Conservation (phyloP, 2,113 vertebrate species). For the Gobius niger region DNA sequence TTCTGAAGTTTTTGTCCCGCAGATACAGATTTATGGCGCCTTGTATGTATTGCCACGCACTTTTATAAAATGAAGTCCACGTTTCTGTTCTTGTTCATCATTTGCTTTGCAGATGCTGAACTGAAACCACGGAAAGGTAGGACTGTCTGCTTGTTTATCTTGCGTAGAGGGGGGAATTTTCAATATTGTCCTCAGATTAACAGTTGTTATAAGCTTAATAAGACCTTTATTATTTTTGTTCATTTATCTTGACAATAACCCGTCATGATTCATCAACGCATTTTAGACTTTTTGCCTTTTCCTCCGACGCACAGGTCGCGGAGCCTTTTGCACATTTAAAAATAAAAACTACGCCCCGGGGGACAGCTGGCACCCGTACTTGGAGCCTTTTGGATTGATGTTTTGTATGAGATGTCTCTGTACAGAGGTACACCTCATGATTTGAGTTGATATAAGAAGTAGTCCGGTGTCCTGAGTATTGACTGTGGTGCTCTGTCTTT, state of each 20-base stretch:
- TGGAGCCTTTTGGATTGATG: conserved; percentile 90
- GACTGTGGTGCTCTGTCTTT: conserved; percentile 24
- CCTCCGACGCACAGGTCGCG: conserved; percentile 69
- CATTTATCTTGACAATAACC: too few species aligned
- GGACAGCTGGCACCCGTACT: conserved; percentile 94
- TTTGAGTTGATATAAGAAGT: background rate
- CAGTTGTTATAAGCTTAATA: too few species aligned
- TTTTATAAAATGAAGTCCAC: conserved; percentile 65
- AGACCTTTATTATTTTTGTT: too few species aligned
- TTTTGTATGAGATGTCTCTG: conserved; percentile 92
- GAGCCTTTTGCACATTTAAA: conserved; percentile 86
- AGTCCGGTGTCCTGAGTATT: background rate
- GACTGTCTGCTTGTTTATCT: conserved; percentile 28
- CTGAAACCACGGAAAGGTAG: conserved; percentile 71
- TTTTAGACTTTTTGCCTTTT: too few species aligned
- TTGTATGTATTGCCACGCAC: conserved; percentile 40
- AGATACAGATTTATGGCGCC: conserved; percentile 52
- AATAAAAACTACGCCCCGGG: conserved; percentile 87
- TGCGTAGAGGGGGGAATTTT: too few species aligned
- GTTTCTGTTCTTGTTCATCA: conserved; percentile 59
- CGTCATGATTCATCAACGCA: too few species aligned
- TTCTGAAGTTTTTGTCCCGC: conserved; percentile 51
- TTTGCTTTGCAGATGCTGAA: conserved; percentile 66
- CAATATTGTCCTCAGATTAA: too few species aligned
- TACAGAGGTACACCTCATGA: conserved; percentile 79